Evolutionary conservation across 2,797 vertebrate species (phyloP).

Genomic region (Sphaeramia orbicularis): DNA sequence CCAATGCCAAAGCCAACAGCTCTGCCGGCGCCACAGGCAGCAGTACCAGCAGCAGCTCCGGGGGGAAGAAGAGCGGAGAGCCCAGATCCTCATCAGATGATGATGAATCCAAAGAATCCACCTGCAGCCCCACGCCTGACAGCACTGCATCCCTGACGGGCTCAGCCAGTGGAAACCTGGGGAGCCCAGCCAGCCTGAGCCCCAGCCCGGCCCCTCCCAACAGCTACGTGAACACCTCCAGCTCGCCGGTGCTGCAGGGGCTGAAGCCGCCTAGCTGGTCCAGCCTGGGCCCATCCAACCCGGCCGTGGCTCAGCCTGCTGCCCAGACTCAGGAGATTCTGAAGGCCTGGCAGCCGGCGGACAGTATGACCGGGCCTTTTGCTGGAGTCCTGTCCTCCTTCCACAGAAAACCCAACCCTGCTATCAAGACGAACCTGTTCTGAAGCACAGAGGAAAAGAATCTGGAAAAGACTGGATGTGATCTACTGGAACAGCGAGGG

Average conservation of each 20-base stretch:
- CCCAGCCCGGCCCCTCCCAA: constrained; percentile 87
- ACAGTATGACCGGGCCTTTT: constrained; percentile 93
- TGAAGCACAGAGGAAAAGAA: constrained; percentile 79
- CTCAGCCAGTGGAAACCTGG: constrained; percentile 84
- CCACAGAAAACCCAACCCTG: constrained; percentile 92
- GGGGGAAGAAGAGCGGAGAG: constrained; percentile 87
- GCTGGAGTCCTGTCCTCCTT: constrained; percentile 95
- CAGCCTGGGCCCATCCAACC: constrained; percentile 86
- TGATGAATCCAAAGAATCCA: constrained; percentile 96
- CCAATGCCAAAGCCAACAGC: constrained; percentile 89
- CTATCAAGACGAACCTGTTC: constrained; percentile 95
- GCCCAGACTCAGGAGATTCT: constrained; percentile 91
- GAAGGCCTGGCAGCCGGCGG: constrained; percentile 95
- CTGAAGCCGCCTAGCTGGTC: constrained; percentile 92
- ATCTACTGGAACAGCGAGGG: constrained; percentile 42
- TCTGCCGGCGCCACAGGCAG: constrained; percentile 65
- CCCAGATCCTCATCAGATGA: constrained; percentile 92
- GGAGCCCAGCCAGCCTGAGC: constrained; percentile 91
- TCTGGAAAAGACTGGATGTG: constrained; percentile 35
- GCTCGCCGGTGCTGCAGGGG: constrained; percentile 87
- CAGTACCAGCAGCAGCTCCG: constrained; percentile 61
- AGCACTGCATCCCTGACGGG: constrained; percentile 94
- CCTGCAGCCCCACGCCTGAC: constrained; percentile 96
- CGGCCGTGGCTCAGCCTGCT: constrained; percentile 80
- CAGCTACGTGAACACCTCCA: constrained; percentile 82